A percentile compares a stretch with the other conserved stretches of the same genome.
Conservation (phyloP, 2,797 vertebrate genomes). For the Gastrophryne carolinensis region DNA sequence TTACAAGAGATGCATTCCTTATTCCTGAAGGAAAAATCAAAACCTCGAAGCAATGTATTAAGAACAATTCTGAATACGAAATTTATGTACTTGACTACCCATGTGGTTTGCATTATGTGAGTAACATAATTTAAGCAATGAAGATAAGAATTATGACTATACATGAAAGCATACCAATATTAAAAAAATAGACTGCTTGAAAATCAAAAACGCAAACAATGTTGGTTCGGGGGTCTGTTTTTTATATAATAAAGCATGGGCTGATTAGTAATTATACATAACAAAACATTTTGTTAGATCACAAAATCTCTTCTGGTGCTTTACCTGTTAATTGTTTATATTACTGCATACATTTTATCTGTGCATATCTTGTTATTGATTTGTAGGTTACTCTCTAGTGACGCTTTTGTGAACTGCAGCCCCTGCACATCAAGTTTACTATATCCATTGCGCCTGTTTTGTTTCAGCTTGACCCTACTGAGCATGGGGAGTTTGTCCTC, state of each 20-base stretch:
- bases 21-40: conserved; percentile 33
- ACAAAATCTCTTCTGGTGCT: too few relatives aligned
- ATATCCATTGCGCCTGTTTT: too few relatives aligned
- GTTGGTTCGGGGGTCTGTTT: not conserved
- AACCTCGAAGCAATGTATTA: conserved; percentile 46
- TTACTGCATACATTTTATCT: too few relatives aligned
- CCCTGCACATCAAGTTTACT: too few relatives aligned
- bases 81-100: conserved; percentile 33
- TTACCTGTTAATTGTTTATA: too few relatives aligned
- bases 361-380: not conserved
- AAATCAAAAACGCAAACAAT: conserved; percentile 16
- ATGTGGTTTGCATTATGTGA: conserved; percentile 32
- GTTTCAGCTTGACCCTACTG: too few relatives aligned
- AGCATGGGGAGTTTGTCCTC: too few relatives aligned
- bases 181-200: conserved; percentile 19
- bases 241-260: not conserved
- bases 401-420: too few relatives aligned
- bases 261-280: not conserved
- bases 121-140: conserved; percentile 19
- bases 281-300: too few relatives aligned
- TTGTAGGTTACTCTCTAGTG: not conserved
- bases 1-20: conserved; percentile 42
- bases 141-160: conserved; percentile 2
- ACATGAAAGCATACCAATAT: conserved; percentile 21
- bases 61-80: conserved; percentile 45